Conservation (phyloP, 2,797 vertebrate genomes). For the Dendrocincla fuliginosa region DNA sequence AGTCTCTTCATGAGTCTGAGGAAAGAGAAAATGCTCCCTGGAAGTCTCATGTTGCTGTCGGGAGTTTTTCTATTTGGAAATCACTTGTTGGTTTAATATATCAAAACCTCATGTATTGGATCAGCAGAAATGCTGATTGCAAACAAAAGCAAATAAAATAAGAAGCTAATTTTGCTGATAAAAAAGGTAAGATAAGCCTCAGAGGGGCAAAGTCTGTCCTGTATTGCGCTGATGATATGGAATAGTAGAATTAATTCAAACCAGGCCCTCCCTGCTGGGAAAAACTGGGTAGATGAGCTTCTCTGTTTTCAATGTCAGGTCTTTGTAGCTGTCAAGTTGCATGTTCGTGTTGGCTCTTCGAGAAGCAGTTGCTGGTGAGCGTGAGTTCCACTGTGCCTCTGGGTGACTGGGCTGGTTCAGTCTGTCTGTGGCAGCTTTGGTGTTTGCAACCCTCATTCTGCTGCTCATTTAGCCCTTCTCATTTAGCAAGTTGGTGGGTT, state of each 20-base stretch:
- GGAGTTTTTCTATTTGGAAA: slow-evolving; percentile 1
- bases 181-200: background rate
- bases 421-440: background rate
- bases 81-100: background rate
- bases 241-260: background rate
- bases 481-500: background rate
- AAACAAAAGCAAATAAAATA: background rate
- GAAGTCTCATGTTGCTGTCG: background rate
- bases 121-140: background rate
- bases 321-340: background rate
- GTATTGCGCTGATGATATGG: background rate
- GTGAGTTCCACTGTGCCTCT: accelerated
- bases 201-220: background rate
- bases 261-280: background rate
- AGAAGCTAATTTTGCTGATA: background rate
- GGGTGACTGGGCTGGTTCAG: background rate
- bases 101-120: background rate
- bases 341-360: background rate
- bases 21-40: background rate
- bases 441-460: background rate
- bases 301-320: background rate
- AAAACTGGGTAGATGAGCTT: background rate
- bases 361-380: background rate
- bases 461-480: background rate
- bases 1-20: background rate